Percentiles rank a stretch among this genome's conserved stretches.
phyloP scores from a whole-genome alignment of 2,888 invertebrate genomes.

The Agrochola circellaris region DNA sequence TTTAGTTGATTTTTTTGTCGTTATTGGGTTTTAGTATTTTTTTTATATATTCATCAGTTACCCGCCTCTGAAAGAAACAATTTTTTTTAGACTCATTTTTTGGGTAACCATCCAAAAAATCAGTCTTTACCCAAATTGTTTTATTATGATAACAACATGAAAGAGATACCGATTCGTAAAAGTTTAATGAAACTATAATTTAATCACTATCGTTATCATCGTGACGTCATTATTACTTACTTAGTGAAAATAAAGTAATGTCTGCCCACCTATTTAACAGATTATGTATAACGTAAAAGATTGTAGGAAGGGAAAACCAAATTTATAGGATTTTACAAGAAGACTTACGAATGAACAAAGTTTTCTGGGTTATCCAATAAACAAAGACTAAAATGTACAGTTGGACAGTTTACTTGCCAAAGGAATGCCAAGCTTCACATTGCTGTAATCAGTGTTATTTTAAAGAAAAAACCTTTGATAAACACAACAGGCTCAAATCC shows the following conservation, averaged over 20 bases:
- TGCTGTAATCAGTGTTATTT: neutral
- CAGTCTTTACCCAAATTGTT: no score
- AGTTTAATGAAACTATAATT: neutral
- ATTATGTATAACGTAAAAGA: no score
- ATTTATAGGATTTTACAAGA: neutral
- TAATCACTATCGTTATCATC: neutral
- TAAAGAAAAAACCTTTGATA: neutral
- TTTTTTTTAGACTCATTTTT: no score
- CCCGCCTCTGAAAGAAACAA: no score
- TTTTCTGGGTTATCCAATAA: neutral
- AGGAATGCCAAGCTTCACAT: no score
- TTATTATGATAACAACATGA: slow-evolving; percentile 25
- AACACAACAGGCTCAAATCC: neutral
- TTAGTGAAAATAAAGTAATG: neutral
- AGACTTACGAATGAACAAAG: no score
- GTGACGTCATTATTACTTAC: neutral
- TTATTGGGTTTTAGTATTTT: no score
- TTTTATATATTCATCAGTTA: no score
- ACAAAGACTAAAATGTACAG: neutral
- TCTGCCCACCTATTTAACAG: neutral
- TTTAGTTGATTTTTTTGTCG: no score
- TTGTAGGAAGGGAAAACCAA: neutral
- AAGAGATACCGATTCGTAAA: neutral
- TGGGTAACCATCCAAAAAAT: no score
- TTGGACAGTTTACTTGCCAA: neutral